Base-by-base conservation (phyloP, 1,140 invertebrate genomes). In the Caenorhabditis briggsae region DNA sequence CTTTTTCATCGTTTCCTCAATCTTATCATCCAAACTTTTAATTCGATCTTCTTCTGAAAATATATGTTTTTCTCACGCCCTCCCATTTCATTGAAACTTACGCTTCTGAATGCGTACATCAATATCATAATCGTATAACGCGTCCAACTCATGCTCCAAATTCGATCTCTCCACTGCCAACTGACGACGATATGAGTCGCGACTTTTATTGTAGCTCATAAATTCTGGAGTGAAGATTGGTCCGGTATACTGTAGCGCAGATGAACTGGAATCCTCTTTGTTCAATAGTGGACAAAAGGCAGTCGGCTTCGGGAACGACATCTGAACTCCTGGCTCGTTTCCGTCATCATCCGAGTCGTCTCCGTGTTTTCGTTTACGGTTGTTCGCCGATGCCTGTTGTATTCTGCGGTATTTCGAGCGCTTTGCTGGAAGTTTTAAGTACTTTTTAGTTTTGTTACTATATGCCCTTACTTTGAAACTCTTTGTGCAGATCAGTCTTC, bases 1-100 rank as follows among this genome's bases (percentile, higher is more conserved):
- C n/a, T 78, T 78, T 9, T n/a, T 46, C 70, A 78, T 78, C 46
- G 70, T 78, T 33, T 78, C 70, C 70, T 78, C 70, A 46, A 78
- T 53, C 50, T 78, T 78, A 46, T 78, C 70, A n/a, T 78, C 70
- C 12, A 53, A 46, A 20, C 46, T 23, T n/a, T 33, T 16, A 14
- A 78, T 43, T 23, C 46, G 43, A 25, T 48, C 46, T n/a, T 23
- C 46, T 78, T 78, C 70, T 78, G 70, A 48, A 78, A 78, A 74
- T 18, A 16, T 2, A 25, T 23, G 6, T 12, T 65, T 65, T n/a
- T 33, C 25, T 64, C 20, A 33, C 9, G 12, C 9, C 11, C 11
- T 33, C 25, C 25, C 9, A 64, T n/a, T 2, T 33, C 11, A 9
- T 25, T 3, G 16, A 46, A 23, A 20, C 46, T 20, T 43, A 78